These are phyloP conservation scores for Celastrina argiolus DNA, from an alignment of 2,888 invertebrate species.

Conservation along the genomic window DNA sequence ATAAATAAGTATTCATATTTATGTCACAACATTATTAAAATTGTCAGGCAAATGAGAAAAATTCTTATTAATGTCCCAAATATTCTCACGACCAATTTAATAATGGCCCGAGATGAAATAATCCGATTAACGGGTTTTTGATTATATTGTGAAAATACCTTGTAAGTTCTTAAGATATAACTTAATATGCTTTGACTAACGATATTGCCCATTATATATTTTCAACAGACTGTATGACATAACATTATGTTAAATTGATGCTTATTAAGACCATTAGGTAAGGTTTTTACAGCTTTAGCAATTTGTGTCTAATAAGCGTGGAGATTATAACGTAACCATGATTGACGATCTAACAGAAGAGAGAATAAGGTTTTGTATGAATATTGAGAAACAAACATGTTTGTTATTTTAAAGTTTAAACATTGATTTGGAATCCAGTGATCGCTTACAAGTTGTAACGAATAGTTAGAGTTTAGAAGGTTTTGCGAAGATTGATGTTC, in stretches of 20 bases:
- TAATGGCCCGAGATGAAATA: slow-evolving; percentile 9
- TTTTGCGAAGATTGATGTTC: background rate
- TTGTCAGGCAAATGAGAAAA: slow-evolving; percentile 8
- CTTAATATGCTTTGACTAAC: background rate
- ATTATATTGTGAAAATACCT: slow-evolving; percentile 14
- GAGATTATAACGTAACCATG: slow-evolving; percentile 14
- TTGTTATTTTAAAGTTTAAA: background rate
- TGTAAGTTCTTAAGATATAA: slow-evolving; percentile 9
- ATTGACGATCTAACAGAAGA: slow-evolving; percentile 3
- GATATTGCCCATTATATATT: background rate
- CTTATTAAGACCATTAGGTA: background rate
- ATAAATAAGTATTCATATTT: background rate
- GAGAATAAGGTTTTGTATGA: background rate
- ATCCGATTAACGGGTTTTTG: slow-evolving; percentile 18
- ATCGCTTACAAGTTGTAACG: background rate
- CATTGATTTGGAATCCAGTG: background rate
- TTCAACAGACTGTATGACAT: background rate
- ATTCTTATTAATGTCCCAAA: slow-evolving; percentile 19
- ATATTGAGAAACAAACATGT: background rate
- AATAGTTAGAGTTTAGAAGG: background rate
- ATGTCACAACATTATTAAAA: slow-evolving; percentile 7
- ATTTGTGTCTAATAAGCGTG: slow-evolving; percentile 6
- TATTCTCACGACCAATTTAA: slow-evolving; percentile 11
- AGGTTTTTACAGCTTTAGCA: slow-evolving; percentile 1
- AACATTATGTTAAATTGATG: slow-evolving; percentile 6